Base-by-base conservation (phyloP, 2,113 vertebrate genomes). In the Myiozetetes cayanensis region DNA sequence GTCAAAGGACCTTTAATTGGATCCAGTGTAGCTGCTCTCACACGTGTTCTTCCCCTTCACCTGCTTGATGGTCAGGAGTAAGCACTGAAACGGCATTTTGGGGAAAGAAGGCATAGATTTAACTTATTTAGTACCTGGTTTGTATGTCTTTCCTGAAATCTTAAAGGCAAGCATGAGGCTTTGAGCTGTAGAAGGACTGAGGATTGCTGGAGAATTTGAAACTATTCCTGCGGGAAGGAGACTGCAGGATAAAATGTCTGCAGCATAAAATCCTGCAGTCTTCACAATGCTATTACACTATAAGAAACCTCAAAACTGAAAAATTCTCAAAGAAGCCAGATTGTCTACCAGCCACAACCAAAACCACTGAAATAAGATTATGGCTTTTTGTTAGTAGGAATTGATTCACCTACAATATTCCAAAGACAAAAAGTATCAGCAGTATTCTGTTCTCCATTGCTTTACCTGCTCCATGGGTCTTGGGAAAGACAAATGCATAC, bases 21-120 rank as follows among this genome's bases (percentile, higher is more conserved):
- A 74, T 59, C 18, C 43, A 78, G 21, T 4, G 25, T 9, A 68
- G 39, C 18, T 6, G 1, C 16, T 87, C 41, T 91, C 31, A 37
- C 14, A 61, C 2, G 2, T 0, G 0, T n/a, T 21, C n/a, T 66
- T 59, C 44, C 14, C 24, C 31, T 61, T 82, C 41, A 61, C n/a
- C 56, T 61, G 25, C 6, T 9, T 68, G 41, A 41, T 41, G 61
- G 47, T 50, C 61, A 72, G n/a, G 7, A 82, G 6, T 14, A 61
- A 85, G 39, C 39, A 65, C 12, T 87, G 78, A 73, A 68, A 61
- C 14, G 20, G 5, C 4, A 20, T 87, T 91, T 61, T 39, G 20
- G 3, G 15, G 41, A 68, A 87, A 56, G 2, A 78, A 65, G 31
- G 35, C 9, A 4, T 8, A 58, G 31, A 35, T 81, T 89, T 75